These are phyloP conservation scores for Siniperca knerii DNA, from an alignment of 2,113 vertebrate genomes.

Conservation along the genomic window DNA sequence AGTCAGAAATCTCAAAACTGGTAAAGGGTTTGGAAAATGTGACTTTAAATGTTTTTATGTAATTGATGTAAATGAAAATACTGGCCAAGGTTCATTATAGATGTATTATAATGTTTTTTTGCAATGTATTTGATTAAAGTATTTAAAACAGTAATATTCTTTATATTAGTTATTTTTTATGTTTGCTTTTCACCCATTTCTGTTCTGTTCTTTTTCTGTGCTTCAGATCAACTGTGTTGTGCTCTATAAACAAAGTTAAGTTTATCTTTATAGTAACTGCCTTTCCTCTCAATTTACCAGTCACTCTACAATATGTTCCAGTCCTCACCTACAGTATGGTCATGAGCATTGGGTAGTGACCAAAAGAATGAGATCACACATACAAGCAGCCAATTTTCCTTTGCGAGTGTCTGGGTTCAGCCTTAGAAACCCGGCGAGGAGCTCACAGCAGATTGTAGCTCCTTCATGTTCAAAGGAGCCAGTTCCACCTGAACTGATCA, in stretches of 20 bases:
- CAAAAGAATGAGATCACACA: slow-evolving; percentile 24
- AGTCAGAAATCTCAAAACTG: too few species aligned
- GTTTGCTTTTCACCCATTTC: too few species aligned
- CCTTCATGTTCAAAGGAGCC: not conserved
- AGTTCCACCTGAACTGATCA: not conserved
- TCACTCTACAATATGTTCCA: not conserved
- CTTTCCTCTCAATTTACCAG: not conserved
- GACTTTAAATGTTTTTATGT: too few species aligned
- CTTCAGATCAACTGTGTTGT: too few species aligned
- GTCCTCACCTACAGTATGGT: not conserved
- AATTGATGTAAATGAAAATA: too few species aligned
- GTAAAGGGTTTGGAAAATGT: too few species aligned
- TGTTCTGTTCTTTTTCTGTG: too few species aligned
- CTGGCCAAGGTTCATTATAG: too few species aligned
- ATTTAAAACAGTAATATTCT: not conserved
- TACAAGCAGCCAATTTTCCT: not conserved
- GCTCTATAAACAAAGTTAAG: not conserved
- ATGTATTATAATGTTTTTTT: too few species aligned
- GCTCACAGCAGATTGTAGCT: slow-evolving; percentile 22
- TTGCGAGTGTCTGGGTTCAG: not conserved
- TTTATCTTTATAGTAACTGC: not conserved
- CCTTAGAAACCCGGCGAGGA: not conserved
- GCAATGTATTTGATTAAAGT: not conserved
- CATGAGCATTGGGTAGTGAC: not conserved
- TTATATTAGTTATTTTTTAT: too few species aligned